A percentile compares a stretch with the other conserved stretches of the same genome.
phyloP scores from a whole-genome alignment of 2,888 invertebrate species.

The Mythimna ferrago region DNA sequence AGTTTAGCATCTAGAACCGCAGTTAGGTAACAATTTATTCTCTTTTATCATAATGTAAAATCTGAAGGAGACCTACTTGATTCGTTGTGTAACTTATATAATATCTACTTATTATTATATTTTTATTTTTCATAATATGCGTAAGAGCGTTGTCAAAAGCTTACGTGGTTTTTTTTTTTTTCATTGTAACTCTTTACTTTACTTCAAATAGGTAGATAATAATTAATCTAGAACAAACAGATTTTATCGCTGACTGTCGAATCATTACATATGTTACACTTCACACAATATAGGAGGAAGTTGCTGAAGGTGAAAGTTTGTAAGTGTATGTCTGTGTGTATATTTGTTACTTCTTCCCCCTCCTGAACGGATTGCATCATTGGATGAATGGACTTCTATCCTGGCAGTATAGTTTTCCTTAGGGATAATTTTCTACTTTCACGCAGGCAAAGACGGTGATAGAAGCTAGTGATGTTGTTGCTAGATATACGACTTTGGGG shows the following conservation, averaged over 20 bases:
- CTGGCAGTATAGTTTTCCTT: no score
- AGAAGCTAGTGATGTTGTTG: neutral
- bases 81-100: constrained; percentile 24
- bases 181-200: neutral
- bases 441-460: no score
- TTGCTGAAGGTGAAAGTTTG: no score
- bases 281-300: no score
- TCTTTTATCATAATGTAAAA: constrained; percentile 17
- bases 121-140: neutral
- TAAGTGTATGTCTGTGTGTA: no score
- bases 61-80: constrained; percentile 12
- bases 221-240: no score
- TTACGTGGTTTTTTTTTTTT: neutral
- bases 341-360: no score
- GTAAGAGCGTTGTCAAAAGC: no score
- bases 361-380: no score
- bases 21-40: constrained; percentile 32
- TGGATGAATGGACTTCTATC: no score
- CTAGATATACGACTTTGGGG: constrained; percentile 3
- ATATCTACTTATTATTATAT: neutral
- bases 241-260: constrained; percentile 14
- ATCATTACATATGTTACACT: neutral
- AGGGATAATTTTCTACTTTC: no score
- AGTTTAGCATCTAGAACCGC: neutral
- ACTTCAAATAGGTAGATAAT: no score